phyloP scores from a whole-genome alignment of 2,888 invertebrate genomes.

The Deilephila porcellus region DNA sequence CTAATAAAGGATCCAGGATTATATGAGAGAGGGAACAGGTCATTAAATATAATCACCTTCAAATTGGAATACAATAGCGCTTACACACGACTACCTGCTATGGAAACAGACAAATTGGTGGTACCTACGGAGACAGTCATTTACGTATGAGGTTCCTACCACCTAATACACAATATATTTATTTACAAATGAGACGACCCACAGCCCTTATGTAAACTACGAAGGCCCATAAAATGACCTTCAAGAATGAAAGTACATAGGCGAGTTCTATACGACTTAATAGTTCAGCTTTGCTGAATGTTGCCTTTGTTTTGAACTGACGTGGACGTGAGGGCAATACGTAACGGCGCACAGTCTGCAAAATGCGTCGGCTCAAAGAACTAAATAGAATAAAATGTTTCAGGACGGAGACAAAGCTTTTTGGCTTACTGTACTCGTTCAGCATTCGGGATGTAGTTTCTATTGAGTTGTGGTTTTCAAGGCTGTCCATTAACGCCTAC shows the following conservation, averaged over 20 bases:
- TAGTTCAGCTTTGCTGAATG: constrained; percentile 25
- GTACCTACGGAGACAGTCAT: too few relatives aligned
- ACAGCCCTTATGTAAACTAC: not conserved
- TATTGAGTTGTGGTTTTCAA: not conserved
- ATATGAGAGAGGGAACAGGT: too few relatives aligned
- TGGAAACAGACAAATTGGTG: too few relatives aligned
- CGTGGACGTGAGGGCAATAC: constrained; percentile 20
- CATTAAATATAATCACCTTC: too few relatives aligned
- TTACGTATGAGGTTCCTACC: not conserved
- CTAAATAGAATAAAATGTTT: constrained; percentile 22
- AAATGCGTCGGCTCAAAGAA: constrained; percentile 22
- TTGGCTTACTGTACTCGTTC: constrained; percentile 13
- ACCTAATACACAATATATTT: too few relatives aligned
- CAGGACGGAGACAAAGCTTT: constrained; percentile 17
- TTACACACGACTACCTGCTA: not conserved
- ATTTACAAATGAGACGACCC: not conserved
- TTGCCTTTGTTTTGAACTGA: constrained; percentile 28
- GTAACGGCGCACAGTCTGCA: constrained; percentile 3
- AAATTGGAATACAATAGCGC: not conserved
- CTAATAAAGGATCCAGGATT: too few relatives aligned
- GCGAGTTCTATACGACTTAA: constrained; percentile 13
- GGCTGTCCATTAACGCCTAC: not conserved
- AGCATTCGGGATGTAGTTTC: not conserved
- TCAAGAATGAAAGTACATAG: constrained; percentile 24
- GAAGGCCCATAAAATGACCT: not conserved